phyloP scores from a whole-genome alignment of 2,888 invertebrate genomes.

The Halictus ligatus region DNA sequence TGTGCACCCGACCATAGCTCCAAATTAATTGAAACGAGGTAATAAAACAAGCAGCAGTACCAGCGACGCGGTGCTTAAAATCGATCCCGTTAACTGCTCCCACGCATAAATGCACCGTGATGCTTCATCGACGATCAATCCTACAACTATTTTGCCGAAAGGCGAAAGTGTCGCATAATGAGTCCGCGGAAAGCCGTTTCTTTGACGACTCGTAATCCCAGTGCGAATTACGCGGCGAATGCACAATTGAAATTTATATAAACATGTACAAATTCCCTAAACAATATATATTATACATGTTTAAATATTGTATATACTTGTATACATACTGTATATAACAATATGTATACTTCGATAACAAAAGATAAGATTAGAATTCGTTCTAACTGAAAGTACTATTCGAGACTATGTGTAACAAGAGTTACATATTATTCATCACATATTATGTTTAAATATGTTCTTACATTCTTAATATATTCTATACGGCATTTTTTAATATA shows the following conservation, averaged over 20 bases:
- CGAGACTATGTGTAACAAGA: no score
- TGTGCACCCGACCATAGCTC: constrained; percentile 18
- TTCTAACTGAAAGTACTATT: no score
- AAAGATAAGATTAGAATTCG: no score
- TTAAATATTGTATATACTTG: no score
- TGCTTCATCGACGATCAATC: constrained; percentile 20
- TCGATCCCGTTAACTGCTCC: constrained; percentile 43
- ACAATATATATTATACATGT: no score
- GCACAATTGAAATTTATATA: not conserved
- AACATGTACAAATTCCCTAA: no score
- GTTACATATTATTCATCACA: no score
- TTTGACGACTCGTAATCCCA: not conserved
- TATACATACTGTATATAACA: no score
- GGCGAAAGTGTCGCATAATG: not conserved
- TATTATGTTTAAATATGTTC: no score
- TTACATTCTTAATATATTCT: no score
- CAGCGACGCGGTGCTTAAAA: constrained; percentile 36
- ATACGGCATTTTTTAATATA: no score
- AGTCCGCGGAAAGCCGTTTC: not conserved
- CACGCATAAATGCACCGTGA: constrained; percentile 3
- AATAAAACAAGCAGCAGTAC: constrained; percentile 44
- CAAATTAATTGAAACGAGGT: constrained; percentile 56
- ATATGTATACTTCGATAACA: no score
- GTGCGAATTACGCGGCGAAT: not conserved
- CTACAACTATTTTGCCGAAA: not conserved